phyloP scores from a whole-genome alignment of 2,797 vertebrate genomes.

The Falco columbarius region DNA sequence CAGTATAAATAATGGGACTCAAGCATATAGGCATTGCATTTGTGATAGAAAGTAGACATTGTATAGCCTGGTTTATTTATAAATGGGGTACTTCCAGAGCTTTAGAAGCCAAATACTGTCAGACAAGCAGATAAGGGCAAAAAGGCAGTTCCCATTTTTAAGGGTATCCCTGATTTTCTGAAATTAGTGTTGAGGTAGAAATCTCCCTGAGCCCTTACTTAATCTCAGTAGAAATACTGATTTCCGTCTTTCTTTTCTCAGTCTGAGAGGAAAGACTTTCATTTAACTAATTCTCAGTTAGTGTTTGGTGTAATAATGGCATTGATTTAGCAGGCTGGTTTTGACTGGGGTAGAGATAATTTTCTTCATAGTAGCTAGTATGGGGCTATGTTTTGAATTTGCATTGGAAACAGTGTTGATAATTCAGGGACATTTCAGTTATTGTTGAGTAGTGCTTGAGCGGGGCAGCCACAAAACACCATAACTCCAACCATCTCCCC shows the following conservation, averaged over 20 bases:
- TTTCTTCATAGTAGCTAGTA: not conserved
- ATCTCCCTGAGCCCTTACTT: not conserved
- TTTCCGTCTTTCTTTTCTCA: not conserved
- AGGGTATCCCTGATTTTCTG: not conserved
- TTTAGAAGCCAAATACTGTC: not conserved
- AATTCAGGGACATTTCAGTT: not conserved
- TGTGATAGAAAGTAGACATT: not conserved
- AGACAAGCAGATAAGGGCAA: not conserved
- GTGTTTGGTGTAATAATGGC: not conserved
- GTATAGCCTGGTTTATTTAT: not conserved
- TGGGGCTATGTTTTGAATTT: not conserved
- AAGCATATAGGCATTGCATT: not conserved
- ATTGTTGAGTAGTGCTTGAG: not conserved
- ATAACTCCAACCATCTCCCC: not conserved
- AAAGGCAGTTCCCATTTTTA: not conserved
- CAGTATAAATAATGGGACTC: not conserved
- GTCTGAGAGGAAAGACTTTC: not conserved
- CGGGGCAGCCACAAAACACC: not conserved
- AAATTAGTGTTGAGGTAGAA: not conserved
- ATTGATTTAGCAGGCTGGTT: not conserved
- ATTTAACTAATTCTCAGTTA: not conserved
- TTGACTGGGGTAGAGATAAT: not conserved
- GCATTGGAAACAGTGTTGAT: not conserved
- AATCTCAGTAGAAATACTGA: not conserved
- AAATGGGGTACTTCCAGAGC: not conserved